Base-by-base conservation (phyloP, 2,113 vertebrate genomes). In the Bufo gargarizans region DNA sequence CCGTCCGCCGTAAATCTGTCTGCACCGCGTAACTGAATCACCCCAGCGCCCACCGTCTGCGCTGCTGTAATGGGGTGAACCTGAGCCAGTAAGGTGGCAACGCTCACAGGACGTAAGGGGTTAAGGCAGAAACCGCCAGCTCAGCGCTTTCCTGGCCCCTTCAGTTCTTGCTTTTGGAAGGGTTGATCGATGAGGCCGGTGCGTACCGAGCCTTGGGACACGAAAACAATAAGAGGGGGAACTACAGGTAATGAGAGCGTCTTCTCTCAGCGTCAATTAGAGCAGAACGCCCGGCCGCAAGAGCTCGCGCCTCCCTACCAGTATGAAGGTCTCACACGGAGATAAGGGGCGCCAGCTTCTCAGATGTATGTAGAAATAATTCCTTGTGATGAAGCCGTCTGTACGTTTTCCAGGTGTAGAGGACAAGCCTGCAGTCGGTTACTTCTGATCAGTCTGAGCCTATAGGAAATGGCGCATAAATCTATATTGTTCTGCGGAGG, bases 131-230 rank as follows among this genome's bases (percentile, higher is more conserved):
- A 81, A 82, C 11, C 56, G 59, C 61, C 20, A 71, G 43, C 67
- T 88, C 86, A 82, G 86, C 86, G 63, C 19, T 88, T 88, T 74
- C n/a, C 55, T 17, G 11, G 77, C 78, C 78, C 67, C 79, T 82
- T 81, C 16, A 6, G n/a, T 81, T 82, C 19, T 45, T 58, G 67
- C 86, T 74, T 88, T 82, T 59, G 78, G 86, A 87, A 81, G 78
- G 43, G 80, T 87, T 87, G 86, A 88, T 88, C 55, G 86, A 88
- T 88, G 86, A 88, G 86, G 20, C 79, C 13, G 78, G 55, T 16
- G 79, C 12, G 56, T 19, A 19, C 79, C n/a, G 86, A 88, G 86
- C 86, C 67, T 33, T 61, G 86, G 86, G 86, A 88, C 50, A 82
- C 20, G 58, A 59, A 74, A 88, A 71, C 79, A 88, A 72, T 88